A percentile compares a stretch with the other conserved stretches of the same genome.
phyloP scores from a whole-genome alignment of 1,140 invertebrate species.

The Neodiprion virginianus region DNA sequence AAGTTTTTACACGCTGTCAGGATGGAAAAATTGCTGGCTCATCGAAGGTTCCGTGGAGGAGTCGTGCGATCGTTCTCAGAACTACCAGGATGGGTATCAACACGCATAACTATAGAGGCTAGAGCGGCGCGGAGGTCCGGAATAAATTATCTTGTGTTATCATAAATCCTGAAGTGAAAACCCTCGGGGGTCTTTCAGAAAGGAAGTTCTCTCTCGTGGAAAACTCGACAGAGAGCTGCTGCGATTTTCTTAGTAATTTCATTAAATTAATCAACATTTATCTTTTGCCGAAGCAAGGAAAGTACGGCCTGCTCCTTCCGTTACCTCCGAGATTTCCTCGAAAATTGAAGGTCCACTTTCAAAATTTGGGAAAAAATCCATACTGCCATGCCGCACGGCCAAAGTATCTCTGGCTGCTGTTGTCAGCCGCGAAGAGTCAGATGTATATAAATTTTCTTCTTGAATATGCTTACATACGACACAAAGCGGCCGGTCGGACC shows the following conservation, averaged over 20 bases:
- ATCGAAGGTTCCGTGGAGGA: too few relatives aligned
- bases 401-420: too few relatives aligned
- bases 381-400: too few relatives aligned
- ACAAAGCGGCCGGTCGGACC: too few relatives aligned
- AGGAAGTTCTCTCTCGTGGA: neutral
- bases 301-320: neutral
- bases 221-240: neutral
- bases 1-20: too few relatives aligned
- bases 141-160: slow-evolving; percentile 2
- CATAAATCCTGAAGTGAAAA: neutral
- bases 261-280: slow-evolving; percentile 8
- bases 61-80: too few relatives aligned
- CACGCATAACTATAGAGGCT: too few relatives aligned
- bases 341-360: neutral
- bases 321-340: neutral
- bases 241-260: slow-evolving; percentile 6
- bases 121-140: neutral
- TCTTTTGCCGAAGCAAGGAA: neutral
- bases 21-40: too few relatives aligned
- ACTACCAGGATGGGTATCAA: too few relatives aligned
- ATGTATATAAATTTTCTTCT: slow-evolving; percentile 27
- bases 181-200: neutral
- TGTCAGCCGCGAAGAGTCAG: neutral
- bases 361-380: neutral
- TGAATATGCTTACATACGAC: neutral